These are phyloP conservation scores for Thunnus albacares DNA, from an alignment of 2,797 vertebrate genomes.

Conservation along the genomic window DNA sequence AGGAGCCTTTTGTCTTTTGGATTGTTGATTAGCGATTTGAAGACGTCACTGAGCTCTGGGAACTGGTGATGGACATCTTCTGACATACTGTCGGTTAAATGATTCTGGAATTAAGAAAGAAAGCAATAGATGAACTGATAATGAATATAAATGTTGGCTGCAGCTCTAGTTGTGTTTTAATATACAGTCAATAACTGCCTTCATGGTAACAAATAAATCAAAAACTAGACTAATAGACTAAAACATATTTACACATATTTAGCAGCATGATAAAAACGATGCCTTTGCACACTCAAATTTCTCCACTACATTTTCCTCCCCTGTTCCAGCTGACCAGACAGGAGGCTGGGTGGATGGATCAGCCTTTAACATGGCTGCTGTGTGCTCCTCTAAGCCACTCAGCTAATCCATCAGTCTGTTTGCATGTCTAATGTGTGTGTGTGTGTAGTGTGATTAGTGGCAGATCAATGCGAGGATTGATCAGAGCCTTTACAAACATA, in stretches of 20 bases:
- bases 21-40: no score
- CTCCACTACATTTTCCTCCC: background rate
- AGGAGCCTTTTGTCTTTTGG: no score
- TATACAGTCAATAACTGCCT: background rate
- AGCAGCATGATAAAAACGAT: background rate
- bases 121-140: no score
- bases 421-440: conserved; percentile 25
- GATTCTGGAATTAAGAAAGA: no score
- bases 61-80: no score
- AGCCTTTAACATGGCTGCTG: conserved; percentile 33
- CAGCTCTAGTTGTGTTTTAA: no score
- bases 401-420: conserved; percentile 30
- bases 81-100: no score
- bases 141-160: no score
- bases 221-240: no score
- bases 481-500: conserved; percentile 27
- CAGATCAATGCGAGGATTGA: conserved; percentile 36
- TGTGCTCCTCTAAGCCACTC: conserved; percentile 34
- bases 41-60: no score
- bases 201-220: background rate
- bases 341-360: conserved; percentile 20
- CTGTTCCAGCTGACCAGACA: conserved; percentile 4
- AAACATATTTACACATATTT: no score
- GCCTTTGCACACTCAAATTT: background rate
- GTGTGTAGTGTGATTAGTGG: conserved; percentile 27